Evolutionary conservation across 2,888 invertebrate genomes (phyloP), one percentile per base, ranked within the genome.

Genomic region (Merodon equestris): DNA sequence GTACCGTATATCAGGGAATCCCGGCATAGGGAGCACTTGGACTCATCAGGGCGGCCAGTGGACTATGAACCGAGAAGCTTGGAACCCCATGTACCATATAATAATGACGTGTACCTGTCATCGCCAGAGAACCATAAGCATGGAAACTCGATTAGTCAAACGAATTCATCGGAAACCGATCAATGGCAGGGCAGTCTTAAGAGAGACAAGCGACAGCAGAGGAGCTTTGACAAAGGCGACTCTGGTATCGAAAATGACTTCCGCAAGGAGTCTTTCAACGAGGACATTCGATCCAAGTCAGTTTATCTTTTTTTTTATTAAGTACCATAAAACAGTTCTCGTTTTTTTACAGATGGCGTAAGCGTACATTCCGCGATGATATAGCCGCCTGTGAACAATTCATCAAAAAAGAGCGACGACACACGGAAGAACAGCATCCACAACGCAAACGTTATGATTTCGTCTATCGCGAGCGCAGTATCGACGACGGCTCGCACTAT

Each of bases 241-340:
- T 95, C 95, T 0, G 95, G 95, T 0, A 95, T 95, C 81, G 95
- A 95, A 85, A 94, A 95, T 83, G 95, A 95, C 86, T 94, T 94
- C 84, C 91, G 94, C 58, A 91, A 94, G 81, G 94, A 94, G 84
- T 93, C 94, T 0, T 88, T 88, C 70, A 92, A 90, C 83, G 91
- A 91, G 14, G 92, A 92, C 71, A 86, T 92, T 18, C 86, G 84
- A 64, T 85, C 86, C 5, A 88, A 87, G 88, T 88, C 83, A 85
- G 84, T 82, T 42, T 7, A 13, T 36, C 18, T 61, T 14, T 14
- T 36, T 48, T 42, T 44, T 15, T 40, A 40, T 40, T 40, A n/a
- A 10, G 40, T 40, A 40, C 3, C 27, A 27, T 27, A 7, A 27
- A 27, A 4, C 7, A 7, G 27, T n/a, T n/a, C n/a, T n/a, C n/a